A percentile compares a stretch with the other conserved stretches of the same genome.
These are phyloP conservation scores for Drymodes brunneopygia DNA, from an alignment of 2,113 vertebrate species.

Conservation along the genomic window DNA sequence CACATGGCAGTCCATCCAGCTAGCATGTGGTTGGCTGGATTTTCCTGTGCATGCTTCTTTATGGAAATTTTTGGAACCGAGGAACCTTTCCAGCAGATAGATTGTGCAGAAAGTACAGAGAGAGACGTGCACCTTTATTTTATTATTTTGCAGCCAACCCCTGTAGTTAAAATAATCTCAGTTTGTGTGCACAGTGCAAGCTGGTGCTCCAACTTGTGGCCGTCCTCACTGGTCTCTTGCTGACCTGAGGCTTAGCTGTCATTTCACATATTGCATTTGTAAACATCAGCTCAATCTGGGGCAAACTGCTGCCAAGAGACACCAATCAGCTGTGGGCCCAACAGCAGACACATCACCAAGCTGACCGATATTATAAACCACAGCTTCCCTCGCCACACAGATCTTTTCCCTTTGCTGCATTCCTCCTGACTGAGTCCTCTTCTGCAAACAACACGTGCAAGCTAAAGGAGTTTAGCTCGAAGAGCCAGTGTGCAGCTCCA, in stretches of 20 bases:
- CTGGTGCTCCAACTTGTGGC: not conserved
- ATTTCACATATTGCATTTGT: not conserved
- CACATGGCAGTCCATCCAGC: conserved; percentile 4
- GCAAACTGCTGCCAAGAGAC: not conserved
- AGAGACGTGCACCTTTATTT: not conserved
- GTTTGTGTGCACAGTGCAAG: not conserved
- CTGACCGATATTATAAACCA: fast-evolving
- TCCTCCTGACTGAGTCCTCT: not conserved
- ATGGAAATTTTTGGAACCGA: not conserved
- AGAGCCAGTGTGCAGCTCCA: not conserved
- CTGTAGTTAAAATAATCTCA: not conserved
- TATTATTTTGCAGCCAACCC: not conserved
- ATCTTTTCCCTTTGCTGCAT: not conserved
- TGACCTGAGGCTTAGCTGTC: not conserved
- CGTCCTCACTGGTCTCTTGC: not conserved
- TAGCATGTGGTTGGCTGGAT: not conserved
- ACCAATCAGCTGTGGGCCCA: not conserved
- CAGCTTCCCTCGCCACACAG: fast-evolving
- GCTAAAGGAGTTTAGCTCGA: not conserved
- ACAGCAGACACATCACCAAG: not conserved
- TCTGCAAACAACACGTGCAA: not conserved
- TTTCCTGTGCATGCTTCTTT: not conserved
- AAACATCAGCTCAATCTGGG: not conserved
- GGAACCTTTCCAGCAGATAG: not conserved
- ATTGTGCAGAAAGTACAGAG: not conserved